Evolutionary conservation across 1,140 invertebrate species (phyloP), one percentile per base, ranked within the genome.

Genomic region (Carcinoscorpius rotundicauda): DNA sequence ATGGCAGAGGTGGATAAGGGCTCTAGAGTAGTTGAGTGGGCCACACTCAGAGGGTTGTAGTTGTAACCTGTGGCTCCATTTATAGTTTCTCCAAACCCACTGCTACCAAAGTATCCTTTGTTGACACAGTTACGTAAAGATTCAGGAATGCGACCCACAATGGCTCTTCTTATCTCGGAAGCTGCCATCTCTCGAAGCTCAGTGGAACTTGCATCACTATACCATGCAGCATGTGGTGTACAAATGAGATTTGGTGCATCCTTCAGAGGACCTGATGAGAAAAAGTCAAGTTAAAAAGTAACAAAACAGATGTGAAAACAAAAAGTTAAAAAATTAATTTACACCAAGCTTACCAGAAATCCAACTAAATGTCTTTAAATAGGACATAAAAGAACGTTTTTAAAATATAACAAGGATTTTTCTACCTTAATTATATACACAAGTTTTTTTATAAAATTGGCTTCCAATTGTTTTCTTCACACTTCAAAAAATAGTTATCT

Each of bases 181-280:
- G 97, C 97, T 67, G 96, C 97, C 91, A 97, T 97, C 82, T 98
- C 94, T 68, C 96, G 76, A 72, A 99, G 82, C 80, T 99, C 97
- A 73, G 91, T 93, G 77, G 93, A 92, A 71, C 91, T 92, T 71
- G 94, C 93, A 76, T 99, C 96, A 75, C 93, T 97, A 84, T 97
- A 99, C 84, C 97, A 99, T 69, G 96, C 93, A 69, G 94, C 93
- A 79, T 98, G 94, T 71, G 97, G 97, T 70, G 97, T 99, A 78
- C 93, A 95, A 74, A 99, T 86, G 71, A 98, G 82, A 82, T 99
- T 99, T 60, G 93, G 94, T 72, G 92, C 91, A 77, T 98, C 94
- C 82, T 97, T 97, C 72, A 98, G 80, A 66, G 91, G 88, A 77
- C 93, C 93, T 87, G 70, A 55, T 29, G 29, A 29, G 29, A 29